Base-by-base conservation (phyloP, 2,113 vertebrate species). In the Paratilapia polleni region DNA sequence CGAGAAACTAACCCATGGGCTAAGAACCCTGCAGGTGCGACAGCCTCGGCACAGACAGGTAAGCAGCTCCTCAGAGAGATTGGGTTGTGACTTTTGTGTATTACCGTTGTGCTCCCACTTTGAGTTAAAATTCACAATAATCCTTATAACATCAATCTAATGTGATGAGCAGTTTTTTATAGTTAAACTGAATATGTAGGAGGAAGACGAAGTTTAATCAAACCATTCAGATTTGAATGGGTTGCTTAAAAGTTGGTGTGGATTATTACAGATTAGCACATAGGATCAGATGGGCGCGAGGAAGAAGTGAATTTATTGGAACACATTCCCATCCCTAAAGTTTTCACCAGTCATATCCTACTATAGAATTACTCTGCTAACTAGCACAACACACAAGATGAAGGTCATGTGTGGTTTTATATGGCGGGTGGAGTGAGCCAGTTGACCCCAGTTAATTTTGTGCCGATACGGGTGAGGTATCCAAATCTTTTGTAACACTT, bases 1-100 rank as follows among this genome's bases (percentile, higher is more conserved):
- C 97, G 98, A 94, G 98, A 99, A 89, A 99, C 98, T 96, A 99
- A 99, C 97, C 98, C 98, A 91, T 99, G 98, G 98, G 97, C 97
- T 91, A 96, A 97, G 93, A 95, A 94, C 94, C 97, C 97, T 86
- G 92, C 95, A 63, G 93, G 89, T 77, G 90, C 93, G 91, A 95
- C 96, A 78, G 94, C 92, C 95, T 91, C 95, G 56, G 84, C 84
- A 19, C 91, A 87, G 61, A 85, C 94, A 94, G 98, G 98, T 99
- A 97, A 98, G 97, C 89, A 34, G n/a, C 56, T 62, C 60, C 5
- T 5, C 5, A 41, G 20, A 38, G 64, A 38, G 13, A 22, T 52
- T 38, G 20, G n/a, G 22, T 22, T 54, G 56, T 34, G 6, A 66
- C 17, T 43, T 3, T 5, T 10, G 22, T 34, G 10, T 20, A 17